phyloP scores from a whole-genome alignment of 1,140 invertebrate genomes.

The Akabosia matsudoensis region DNA sequence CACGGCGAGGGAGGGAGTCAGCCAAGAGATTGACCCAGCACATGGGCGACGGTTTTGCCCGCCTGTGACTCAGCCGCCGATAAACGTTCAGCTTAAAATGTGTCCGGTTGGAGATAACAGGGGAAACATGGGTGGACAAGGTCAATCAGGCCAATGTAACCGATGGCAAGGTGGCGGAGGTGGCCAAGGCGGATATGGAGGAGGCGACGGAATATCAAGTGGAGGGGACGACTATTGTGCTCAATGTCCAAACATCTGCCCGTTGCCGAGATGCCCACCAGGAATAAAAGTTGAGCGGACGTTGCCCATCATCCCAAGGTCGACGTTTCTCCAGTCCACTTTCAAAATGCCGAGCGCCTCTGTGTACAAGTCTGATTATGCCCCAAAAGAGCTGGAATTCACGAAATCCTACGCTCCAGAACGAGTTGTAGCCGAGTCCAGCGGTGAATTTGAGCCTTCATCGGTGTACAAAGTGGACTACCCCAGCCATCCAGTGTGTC shows the following conservation, averaged over 20 bases:
- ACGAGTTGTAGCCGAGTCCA: background rate
- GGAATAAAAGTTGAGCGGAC: background rate
- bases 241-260: background rate
- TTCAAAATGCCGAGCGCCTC: slow-evolving; percentile 12
- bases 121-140: background rate
- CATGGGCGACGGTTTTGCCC: background rate
- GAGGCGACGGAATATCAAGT: background rate
- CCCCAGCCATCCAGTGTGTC: background rate
- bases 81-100: slow-evolving; percentile 9
- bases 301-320: background rate
- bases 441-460: background rate
- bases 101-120: background rate
- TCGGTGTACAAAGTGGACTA: background rate
- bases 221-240: background rate
- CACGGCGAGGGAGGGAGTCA: background rate
- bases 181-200: background rate
- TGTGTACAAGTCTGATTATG: slow-evolving; percentile 8
- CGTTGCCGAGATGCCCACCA: background rate
- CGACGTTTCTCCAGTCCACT: background rate
- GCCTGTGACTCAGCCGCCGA: background rate
- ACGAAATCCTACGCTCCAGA: slow-evolving; percentile 4
- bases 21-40: background rate
- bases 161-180: background rate
- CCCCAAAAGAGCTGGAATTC: background rate
- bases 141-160: background rate